phyloP scores from a whole-genome alignment of 2,797 vertebrate genomes.

The Sebastes wilsoni region DNA sequence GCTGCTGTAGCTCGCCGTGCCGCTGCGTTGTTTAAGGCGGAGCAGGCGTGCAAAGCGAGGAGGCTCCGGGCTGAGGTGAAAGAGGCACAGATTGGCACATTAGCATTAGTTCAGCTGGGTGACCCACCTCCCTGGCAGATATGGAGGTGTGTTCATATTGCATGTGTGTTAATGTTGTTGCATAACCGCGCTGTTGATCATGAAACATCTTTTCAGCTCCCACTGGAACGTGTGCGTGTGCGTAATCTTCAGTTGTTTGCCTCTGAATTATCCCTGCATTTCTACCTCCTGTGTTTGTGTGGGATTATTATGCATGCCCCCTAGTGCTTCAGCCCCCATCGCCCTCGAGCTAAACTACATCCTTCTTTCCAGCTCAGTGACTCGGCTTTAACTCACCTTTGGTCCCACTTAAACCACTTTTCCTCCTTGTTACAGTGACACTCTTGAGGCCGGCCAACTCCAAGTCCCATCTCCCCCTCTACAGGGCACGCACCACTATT shows the following conservation, averaged over 20 bases:
- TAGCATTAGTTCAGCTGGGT: conserved; percentile 52
- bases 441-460: conserved; percentile 7
- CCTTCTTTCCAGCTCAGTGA: conserved; percentile 62
- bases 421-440: conserved; percentile 36
- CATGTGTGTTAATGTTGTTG: conserved; percentile 34
- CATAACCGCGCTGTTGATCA: conserved; percentile 28
- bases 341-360: conserved; percentile 48
- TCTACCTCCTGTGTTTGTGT: conserved; percentile 16
- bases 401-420: conserved; percentile 46
- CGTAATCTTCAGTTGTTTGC: conserved; percentile 7
- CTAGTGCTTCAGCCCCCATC: conserved; percentile 7
- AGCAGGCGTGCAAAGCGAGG: conserved; percentile 8
- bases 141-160: conserved; percentile 26
- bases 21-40: conserved; percentile 28
- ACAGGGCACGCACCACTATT: conserved; percentile 13
- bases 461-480: conserved; percentile 17
- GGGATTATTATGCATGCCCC: conserved; percentile 17
- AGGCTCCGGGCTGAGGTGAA: conserved; percentile 25
- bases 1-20: conserved; percentile 2
- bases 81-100: conserved; percentile 43
- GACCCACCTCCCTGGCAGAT: conserved; percentile 26
- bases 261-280: neutral
- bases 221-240: neutral
- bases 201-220: conserved; percentile 15
- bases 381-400: conserved; percentile 64